Evolutionary conservation across 1,140 invertebrate genomes (phyloP).

Genomic region (Drosophila sproati): DNA sequence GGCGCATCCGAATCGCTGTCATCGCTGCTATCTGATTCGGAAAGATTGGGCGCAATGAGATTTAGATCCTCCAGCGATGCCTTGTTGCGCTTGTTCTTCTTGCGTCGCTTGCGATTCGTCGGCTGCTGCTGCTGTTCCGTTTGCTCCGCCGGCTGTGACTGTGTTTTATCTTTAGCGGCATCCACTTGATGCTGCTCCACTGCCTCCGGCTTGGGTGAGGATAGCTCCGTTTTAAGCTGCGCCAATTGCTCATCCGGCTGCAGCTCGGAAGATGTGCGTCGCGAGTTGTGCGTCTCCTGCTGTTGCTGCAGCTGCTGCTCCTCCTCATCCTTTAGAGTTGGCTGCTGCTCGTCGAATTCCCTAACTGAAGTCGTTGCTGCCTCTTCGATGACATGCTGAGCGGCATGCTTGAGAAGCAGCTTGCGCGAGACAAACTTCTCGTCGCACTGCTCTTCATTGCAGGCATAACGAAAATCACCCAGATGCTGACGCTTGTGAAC

Average conservation of each 20-base stretch:
- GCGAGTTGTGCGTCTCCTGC: neutral
- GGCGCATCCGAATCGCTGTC: constrained; percentile 87
- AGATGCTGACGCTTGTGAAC: constrained; percentile 92
- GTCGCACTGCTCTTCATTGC: constrained; percentile 88
- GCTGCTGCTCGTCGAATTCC: constrained; percentile 14
- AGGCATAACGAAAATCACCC: constrained; percentile 89
- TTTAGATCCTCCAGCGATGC: constrained; percentile 87
- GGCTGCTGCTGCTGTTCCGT: constrained; percentile 23
- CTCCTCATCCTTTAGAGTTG: neutral
- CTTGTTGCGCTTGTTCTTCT: constrained; percentile 87
- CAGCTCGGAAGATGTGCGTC: neutral
- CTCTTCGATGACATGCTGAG: constrained; percentile 79
- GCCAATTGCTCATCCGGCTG: neutral
- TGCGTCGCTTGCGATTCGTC: constrained; percentile 80
- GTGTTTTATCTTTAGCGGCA: constrained; percentile 45
- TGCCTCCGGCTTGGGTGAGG: neutral
- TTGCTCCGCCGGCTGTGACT: constrained; percentile 33
- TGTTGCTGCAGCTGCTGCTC: constrained; percentile 1
- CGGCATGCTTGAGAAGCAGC: constrained; percentile 89
- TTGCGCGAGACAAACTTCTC: constrained; percentile 93
- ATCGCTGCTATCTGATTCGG: constrained; percentile 91
- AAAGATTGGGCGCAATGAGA: constrained; percentile 92
- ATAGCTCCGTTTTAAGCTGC: constrained; percentile 1
- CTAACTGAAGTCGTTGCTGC: constrained; percentile 21
- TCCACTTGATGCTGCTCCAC: constrained; percentile 20